Conservation (phyloP, 2,797 vertebrate species). For the Orestias chungarensis region DNA sequence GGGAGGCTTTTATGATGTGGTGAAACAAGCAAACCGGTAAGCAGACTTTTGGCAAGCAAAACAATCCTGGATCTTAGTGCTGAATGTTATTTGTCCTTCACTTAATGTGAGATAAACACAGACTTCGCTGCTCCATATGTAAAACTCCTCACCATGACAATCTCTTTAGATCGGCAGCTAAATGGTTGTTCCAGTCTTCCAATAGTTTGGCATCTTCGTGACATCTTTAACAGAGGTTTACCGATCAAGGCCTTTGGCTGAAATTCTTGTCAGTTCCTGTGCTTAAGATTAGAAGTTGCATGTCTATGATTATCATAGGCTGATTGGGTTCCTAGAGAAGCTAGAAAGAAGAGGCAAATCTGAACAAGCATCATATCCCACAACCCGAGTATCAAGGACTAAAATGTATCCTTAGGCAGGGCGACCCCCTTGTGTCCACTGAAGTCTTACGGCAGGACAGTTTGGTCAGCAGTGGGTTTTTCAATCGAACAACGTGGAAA, state of each 20-base stretch:
- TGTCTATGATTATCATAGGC: conserved; percentile 80
- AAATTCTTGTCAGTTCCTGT: conserved; percentile 63
- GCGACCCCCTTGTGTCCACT: conserved; percentile 28
- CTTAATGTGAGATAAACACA: conserved; percentile 7
- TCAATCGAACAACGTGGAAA: conserved; percentile 46
- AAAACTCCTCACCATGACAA: conserved; percentile 23
- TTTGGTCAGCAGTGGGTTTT: conserved; percentile 54
- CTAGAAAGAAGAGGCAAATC: conserved; percentile 48
- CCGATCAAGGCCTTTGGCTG: conserved; percentile 60
- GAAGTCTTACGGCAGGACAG: conserved; percentile 37
- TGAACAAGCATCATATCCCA: conserved; percentile 28
- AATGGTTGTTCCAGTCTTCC: conserved; percentile 34
- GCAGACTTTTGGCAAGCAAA: conserved; percentile 27
- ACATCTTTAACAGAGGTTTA: conserved; percentile 48
- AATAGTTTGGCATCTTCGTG: conserved; percentile 40
- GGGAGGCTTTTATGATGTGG: conserved; percentile 19
- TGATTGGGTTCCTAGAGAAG: conserved; percentile 72
- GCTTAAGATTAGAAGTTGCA: conserved; percentile 58
- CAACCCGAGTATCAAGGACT: conserved; percentile 25
- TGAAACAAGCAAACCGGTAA: conserved; percentile 22
- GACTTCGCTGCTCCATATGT: conserved; percentile 19
- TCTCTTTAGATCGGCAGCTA: conserved; percentile 26
- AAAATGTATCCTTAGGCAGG: conserved; percentile 38
- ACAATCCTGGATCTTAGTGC: conserved; percentile 14
- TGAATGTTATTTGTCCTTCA: conserved; percentile 18